Evolutionary conservation across 2,888 invertebrate genomes (phyloP).

Genomic region (Noctua fimbriata): DNA sequence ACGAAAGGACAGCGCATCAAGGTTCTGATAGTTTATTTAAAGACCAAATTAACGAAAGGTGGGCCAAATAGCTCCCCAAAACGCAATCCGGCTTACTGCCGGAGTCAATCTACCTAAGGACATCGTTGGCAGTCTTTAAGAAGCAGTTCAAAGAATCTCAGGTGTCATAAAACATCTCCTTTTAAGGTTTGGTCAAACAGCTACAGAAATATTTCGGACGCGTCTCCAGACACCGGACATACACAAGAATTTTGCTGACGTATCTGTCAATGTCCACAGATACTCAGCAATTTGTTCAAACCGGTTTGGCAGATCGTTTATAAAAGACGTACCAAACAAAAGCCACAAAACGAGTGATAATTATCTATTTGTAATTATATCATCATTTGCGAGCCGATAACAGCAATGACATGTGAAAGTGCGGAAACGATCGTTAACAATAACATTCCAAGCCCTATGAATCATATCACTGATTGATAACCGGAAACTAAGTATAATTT

Average conservation of each 20-base stretch:
- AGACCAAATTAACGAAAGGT: background rate
- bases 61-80: too few relatives aligned
- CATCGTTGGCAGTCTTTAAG: background rate
- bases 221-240: background rate
- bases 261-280: background rate
- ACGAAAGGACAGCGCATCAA: background rate
- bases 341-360: conserved; percentile 17
- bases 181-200: background rate
- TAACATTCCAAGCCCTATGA: conserved; percentile 57
- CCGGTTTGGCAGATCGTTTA: background rate
- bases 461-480: conserved; percentile 55
- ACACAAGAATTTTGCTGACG: background rate
- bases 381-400: conserved; percentile 30
- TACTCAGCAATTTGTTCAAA: background rate
- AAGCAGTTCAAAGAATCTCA: background rate
- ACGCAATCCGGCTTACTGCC: background rate
- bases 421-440: conserved; percentile 55
- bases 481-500: background rate
- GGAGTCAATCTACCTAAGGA: background rate
- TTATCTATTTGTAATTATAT: conserved; percentile 41
- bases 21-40: background rate
- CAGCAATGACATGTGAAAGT: conserved; percentile 60
- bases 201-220: background rate
- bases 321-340: conserved; percentile 9
- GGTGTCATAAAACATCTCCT: too few relatives aligned